These are phyloP conservation scores for Grantiella picta DNA, from an alignment of 2,113 vertebrate genomes.

Conservation along the genomic window DNA sequence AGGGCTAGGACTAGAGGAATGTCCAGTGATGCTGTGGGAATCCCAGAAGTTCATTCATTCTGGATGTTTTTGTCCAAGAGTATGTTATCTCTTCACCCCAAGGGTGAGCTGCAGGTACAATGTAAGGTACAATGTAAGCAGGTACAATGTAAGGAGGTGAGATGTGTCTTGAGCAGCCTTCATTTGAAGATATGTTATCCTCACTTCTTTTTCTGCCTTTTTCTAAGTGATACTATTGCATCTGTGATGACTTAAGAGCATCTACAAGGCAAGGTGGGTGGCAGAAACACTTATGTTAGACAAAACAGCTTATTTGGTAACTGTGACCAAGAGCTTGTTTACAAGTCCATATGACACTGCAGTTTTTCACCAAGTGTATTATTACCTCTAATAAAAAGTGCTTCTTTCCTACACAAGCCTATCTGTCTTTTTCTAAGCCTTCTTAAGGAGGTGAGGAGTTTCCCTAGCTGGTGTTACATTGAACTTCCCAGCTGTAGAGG, in stretches of 20 bases:
- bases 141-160: not conserved
- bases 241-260: not conserved
- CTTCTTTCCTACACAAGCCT: not conserved
- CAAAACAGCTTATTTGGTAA: not conserved
- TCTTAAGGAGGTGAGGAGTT: not conserved
- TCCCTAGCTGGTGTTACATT: not conserved
- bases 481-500: not conserved
- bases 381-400: not conserved
- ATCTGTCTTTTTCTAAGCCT: not conserved
- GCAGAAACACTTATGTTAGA: not conserved
- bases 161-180: not conserved
- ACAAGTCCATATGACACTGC: not conserved
- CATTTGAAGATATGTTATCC: not conserved
- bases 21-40: not conserved
- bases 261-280: not conserved
- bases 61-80: not conserved
- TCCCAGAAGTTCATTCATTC: not conserved
- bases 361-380: fast-evolving
- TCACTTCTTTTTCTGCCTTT: not conserved
- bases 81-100: fast-evolving
- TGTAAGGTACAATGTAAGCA: not conserved
- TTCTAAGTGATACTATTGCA: not conserved
- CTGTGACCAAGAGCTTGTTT: not conserved
- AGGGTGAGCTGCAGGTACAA: not conserved
- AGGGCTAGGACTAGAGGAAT: not conserved